Evolutionary conservation across 2,888 invertebrate genomes (phyloP).

Genomic region (Drosophila buzzatii): DNA sequence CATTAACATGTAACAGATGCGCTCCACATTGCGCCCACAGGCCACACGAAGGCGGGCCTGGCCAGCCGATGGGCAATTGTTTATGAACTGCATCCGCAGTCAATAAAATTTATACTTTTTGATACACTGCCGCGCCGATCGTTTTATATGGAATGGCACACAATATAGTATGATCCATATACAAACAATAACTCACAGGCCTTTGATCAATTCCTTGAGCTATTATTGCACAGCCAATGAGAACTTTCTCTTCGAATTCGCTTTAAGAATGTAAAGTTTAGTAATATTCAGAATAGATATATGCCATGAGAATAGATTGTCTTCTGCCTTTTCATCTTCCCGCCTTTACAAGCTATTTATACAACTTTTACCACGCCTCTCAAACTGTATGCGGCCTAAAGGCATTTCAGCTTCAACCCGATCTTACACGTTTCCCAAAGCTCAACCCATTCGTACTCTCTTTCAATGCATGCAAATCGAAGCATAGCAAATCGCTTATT

Average conservation of each 20-base stretch:
- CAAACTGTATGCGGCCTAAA: slow-evolving; percentile 3
- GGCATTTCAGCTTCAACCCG: neutral
- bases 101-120: slow-evolving; percentile 78
- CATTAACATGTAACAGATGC: slow-evolving; percentile 82
- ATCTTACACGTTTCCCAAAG: slow-evolving; percentile 15
- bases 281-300: neutral
- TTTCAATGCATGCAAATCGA: slow-evolving; percentile 54
- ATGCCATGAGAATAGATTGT: neutral
- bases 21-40: slow-evolving; percentile 74
- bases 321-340: neutral
- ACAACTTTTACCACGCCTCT: neutral
- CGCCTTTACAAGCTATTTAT: neutral
- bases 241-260: neutral
- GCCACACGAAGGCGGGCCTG: slow-evolving; percentile 5
- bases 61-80: slow-evolving; percentile 54
- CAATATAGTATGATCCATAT: slow-evolving; percentile 38
- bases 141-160: slow-evolving; percentile 16
- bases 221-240: slow-evolving; percentile 16
- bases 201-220: slow-evolving; percentile 62
- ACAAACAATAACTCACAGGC: slow-evolving; percentile 33
- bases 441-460: slow-evolving; percentile 17
- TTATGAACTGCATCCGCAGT: slow-evolving; percentile 82
- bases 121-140: slow-evolving; percentile 57
- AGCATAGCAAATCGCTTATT: slow-evolving; percentile 57
- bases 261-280: too few relatives aligned